Base-by-base conservation (phyloP, 2,797 vertebrate genomes). In the Cynopterus sphinx region DNA sequence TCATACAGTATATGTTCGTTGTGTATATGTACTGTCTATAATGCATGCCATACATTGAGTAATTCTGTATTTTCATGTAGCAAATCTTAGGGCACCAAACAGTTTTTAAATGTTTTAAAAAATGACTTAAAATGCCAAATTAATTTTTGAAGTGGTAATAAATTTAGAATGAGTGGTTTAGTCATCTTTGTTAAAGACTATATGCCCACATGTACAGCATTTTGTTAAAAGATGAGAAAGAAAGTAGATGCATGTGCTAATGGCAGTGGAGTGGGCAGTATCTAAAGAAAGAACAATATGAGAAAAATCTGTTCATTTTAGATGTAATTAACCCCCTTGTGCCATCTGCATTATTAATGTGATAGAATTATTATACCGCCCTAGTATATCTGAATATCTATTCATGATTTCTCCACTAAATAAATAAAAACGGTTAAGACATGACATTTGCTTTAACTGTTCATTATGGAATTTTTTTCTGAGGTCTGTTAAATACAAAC, bases 241-340 rank as follows among this genome's bases (percentile, higher is more conserved):
- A 87, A 33, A 17, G 19, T 55, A 87, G 95, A 65, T 86, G 26
- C 68, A 96, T 97, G 98, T 97, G 87, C 87, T 81, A 97, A 82
- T 8, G 9, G 8, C 97, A 94, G 91, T 59, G 68, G 93, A 97
- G 92, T 92, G 89, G 91, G 88, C 88, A 84, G 93, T 97, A 96
- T 96, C 75, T 89, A 95, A 97, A 95, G 78, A 85, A 97, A 96
- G 91, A 97, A 94, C 6, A 31, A 95, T 93, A 92, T 68, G 91
- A 97, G 97, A 87, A 97, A 95, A 97, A 98, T 83, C 79, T 97
- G 87, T 97, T 98, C 97, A 94, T 97, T 98, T 98, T 94, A 97
- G 93, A 98, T 96, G 92, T 98, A 98, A 98, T 99, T 98, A 98
- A 98, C 98, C 98, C 98, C 96, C 94, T 93, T 97, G 94, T 92